Evolutionary conservation across 2,797 vertebrate species (phyloP).

Genomic region (Enteromius argenteus): DNA sequence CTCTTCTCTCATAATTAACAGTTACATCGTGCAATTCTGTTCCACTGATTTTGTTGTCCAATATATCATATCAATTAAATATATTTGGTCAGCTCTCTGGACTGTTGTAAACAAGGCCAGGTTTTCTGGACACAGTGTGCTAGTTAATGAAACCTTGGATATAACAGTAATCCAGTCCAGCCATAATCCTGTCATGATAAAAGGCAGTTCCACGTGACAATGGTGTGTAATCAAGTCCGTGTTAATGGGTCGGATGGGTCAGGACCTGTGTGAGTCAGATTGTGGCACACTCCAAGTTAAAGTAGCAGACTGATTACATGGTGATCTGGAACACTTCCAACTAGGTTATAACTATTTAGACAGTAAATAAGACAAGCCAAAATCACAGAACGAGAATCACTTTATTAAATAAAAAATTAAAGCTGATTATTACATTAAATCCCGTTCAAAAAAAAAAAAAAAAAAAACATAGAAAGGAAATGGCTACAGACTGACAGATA

Average conservation of each 20-base stretch:
- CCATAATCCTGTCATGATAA: background rate
- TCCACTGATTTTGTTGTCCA: too few relatives aligned
- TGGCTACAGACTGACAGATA: background rate
- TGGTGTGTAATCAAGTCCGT: background rate
- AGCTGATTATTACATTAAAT: background rate
- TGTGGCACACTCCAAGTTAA: background rate
- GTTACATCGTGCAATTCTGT: too few relatives aligned
- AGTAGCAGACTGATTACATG: constrained; percentile 14
- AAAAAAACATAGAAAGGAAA: background rate
- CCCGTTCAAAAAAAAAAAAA: background rate
- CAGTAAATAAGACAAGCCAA: background rate
- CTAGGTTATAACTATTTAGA: background rate
- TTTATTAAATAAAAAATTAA: background rate
- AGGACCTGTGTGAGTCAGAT: background rate
- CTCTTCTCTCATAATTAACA: too few relatives aligned
- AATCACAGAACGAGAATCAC: background rate
- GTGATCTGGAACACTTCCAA: constrained; percentile 18
- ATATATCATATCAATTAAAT: background rate
- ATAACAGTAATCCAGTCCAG: background rate
- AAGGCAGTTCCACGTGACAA: background rate
- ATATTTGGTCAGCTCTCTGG: too few relatives aligned
- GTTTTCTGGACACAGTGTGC: constrained; percentile 1
- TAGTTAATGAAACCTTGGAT: constrained; percentile 20
- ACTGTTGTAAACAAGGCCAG: background rate
- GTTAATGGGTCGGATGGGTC: background rate